phyloP scores from a whole-genome alignment of 2,113 vertebrate species.

The Pterophyllum scalare region DNA sequence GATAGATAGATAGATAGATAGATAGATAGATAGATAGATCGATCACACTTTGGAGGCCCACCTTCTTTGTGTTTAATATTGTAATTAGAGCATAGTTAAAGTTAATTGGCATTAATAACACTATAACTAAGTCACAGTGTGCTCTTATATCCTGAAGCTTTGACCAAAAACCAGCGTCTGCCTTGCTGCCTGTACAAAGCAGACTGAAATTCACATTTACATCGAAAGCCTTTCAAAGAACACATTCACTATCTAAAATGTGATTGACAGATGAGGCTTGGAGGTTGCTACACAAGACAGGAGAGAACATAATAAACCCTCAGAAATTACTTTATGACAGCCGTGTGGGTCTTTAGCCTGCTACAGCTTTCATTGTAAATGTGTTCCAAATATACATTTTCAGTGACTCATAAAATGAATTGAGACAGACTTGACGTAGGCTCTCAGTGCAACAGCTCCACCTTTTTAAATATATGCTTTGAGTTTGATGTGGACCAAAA shows the following conservation, averaged over 20 bases:
- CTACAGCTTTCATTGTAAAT: neutral
- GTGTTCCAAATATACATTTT: neutral
- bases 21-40: too few relatives aligned
- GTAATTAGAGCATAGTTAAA: neutral
- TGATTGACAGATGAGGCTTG: constrained; percentile 13
- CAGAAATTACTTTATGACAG: neutral
- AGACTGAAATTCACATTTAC: constrained; percentile 20
- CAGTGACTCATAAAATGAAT: neutral
- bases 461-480: neutral
- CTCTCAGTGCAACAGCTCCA: neutral
- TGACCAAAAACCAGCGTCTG: neutral
- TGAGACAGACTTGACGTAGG: neutral
- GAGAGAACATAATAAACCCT: neutral
- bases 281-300: neutral
- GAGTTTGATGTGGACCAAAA: neutral
- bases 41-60: too few relatives aligned
- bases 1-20: too few relatives aligned
- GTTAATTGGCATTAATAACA: too few relatives aligned
- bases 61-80: neutral
- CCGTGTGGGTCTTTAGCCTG: neutral
- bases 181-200: neutral
- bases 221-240: constrained; percentile 5
- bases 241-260: neutral
- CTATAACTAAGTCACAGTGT: too few relatives aligned
- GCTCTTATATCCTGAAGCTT: neutral